These are phyloP conservation scores for Brachyrhaphis roseni DNA, from an alignment of 2,797 vertebrate genomes.

Conservation along the genomic window DNA sequence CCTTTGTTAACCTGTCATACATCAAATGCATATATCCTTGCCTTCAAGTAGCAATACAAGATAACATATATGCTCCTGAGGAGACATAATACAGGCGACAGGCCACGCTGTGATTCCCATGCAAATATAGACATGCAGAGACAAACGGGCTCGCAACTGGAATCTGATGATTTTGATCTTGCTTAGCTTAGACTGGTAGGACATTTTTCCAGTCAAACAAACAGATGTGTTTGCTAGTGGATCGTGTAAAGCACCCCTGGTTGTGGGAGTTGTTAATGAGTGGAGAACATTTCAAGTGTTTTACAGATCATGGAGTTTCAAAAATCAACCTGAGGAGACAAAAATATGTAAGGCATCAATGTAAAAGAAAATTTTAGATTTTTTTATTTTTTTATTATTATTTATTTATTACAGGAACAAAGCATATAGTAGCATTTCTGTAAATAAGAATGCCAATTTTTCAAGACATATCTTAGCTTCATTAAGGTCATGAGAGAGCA, in stretches of 20 bases:
- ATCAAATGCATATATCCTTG: constrained; percentile 43
- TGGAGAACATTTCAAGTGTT: neutral
- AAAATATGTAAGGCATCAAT: neutral
- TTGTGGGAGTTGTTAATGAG: neutral
- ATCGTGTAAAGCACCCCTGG: neutral
- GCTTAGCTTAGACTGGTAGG: neutral
- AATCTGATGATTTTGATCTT: constrained; percentile 3
- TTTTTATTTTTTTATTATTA: no score
- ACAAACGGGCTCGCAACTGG: neutral
- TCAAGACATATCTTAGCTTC: neutral
- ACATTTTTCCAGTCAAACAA: neutral
- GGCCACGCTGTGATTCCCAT: constrained; percentile 33
- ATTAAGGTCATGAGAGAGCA: neutral
- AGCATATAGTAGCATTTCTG: no score
- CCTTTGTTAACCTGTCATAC: constrained; percentile 66
- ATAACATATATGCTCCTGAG: constrained; percentile 37
- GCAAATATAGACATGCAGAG: constrained; percentile 14
- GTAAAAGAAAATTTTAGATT: neutral
- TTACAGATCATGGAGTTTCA: neutral
- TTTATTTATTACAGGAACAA: no score
- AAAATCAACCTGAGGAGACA: neutral
- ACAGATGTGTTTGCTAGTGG: neutral
- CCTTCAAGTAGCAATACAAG: constrained; percentile 28
- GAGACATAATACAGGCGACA: constrained; percentile 48
- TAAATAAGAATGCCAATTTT: no score